Evolutionary conservation across 1,140 invertebrate species (phyloP), one percentile per base, ranked within the genome.

Genomic region (Macrostomum lignano): DNA sequence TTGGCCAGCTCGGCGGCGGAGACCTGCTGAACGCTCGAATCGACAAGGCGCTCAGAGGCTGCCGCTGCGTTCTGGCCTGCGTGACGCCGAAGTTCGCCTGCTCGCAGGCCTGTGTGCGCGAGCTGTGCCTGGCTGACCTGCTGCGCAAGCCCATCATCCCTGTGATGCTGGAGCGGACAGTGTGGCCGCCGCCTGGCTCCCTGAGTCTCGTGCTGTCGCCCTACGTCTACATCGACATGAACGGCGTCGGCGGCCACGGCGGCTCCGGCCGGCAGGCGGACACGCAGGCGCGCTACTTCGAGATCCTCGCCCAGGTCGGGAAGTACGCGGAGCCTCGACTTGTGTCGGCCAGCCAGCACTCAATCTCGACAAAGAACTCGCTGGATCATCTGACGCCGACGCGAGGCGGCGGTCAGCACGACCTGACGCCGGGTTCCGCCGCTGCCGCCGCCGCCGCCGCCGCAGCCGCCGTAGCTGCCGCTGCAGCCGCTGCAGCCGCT

Each of bases 181-280:
- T 46, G 9, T 62, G 60, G 60, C 60, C 60, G n/a, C 60, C 60
- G 13, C 57, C 54, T 24, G 60, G 60, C 21, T 49, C 51, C 9
- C 48, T 60, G 47, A 48, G 55, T 9, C 41, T 62, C 13, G 49
- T 60, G 21, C 48, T 61, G 17, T 50, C 53, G 30, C 54, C 53
- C 24, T 46, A 61, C 2, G 49, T 61, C 23, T 61, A 60, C 34
- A 48, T 62, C 21, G 51, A 58, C 39, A 46, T 60, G 37, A 57
- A 57, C 45, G 58, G 52, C 35, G 47, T 60, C 33, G 61, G 61
- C 17, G 58, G 61, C 10, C 61, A 63, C 43, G 58, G 58, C 26
- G 60, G 61, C 1, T 50, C 49, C 13, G 59, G 58, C 26, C 45
- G 49, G 11, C 49, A 55, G 35, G 56, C 52, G 19, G 59, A 63